These are phyloP conservation scores for Blastomussa wellsi DNA, from an alignment of 92 coral and sea anemone genomes.

Conservation along the genomic window DNA sequence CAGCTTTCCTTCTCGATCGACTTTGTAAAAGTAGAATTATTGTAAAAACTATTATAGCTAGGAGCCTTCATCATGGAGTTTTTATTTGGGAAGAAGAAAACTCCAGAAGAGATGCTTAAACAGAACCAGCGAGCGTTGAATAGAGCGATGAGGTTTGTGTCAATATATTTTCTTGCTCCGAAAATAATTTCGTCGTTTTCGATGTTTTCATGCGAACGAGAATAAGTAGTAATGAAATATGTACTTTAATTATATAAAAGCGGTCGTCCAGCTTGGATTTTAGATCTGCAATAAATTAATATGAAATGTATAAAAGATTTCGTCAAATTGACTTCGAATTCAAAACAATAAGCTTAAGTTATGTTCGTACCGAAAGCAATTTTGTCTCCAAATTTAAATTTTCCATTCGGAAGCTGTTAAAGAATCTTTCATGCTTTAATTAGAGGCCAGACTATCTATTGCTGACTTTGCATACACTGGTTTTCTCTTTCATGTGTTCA, in stretches of 20 bases:
- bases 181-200: too few relatives aligned
- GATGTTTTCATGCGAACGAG: too few relatives aligned
- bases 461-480: too few relatives aligned
- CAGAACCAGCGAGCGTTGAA: constrained; percentile 93
- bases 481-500: too few relatives aligned
- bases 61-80: constrained; percentile 51
- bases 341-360: too few relatives aligned
- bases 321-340: too few relatives aligned
- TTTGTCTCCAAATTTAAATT: background rate
- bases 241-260: too few relatives aligned
- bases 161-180: background rate
- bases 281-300: too few relatives aligned
- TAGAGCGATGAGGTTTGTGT: constrained; percentile 88
- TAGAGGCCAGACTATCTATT: background rate
- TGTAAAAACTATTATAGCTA: background rate
- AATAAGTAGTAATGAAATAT: too few relatives aligned
- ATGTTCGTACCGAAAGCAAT: background rate
- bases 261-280: too few relatives aligned
- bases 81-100: constrained; percentile 92
- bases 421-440: background rate
- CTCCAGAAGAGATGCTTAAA: constrained; percentile 96
- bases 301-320: too few relatives aligned
- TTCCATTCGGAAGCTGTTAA: too few relatives aligned
- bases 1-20: background rate
- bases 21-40: background rate